Evolutionary conservation across 2,888 invertebrate species (phyloP).

Genomic region (Protophormia terraenovae): DNA sequence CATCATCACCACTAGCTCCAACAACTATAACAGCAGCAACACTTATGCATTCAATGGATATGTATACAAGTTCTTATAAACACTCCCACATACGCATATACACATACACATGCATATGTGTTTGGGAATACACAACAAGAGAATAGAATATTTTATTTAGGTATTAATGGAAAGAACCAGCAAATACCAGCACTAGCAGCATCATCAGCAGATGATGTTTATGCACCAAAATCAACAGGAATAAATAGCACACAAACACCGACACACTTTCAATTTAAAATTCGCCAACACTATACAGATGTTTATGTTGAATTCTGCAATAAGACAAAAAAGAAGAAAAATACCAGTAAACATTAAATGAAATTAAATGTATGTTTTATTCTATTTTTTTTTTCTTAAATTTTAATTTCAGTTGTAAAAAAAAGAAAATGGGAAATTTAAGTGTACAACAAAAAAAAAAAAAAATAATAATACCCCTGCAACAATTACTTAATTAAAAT

Average conservation of each 20-base stretch:
- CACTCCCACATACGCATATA: not conserved
- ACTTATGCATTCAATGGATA: not conserved
- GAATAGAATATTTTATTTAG: slow-evolving; percentile 17
- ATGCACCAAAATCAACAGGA: not conserved
- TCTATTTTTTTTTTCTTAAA: not conserved
- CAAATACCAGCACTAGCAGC: not conserved
- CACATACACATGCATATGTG: not conserved
- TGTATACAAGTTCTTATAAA: not conserved
- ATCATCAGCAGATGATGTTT: not conserved
- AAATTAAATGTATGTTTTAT: not conserved
- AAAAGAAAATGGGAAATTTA: not conserved
- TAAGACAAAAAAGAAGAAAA: not conserved
- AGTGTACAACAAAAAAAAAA: not conserved
- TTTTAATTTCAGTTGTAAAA: not conserved
- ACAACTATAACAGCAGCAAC: not conserved
- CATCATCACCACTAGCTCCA: not conserved
- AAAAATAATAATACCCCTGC: not conserved
- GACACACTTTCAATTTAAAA: slow-evolving; percentile 5
- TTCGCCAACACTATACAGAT: not conserved
- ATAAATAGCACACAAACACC: not conserved
- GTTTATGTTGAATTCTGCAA: slow-evolving; percentile 25
- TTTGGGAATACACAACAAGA: not conserved
- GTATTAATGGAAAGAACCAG: not conserved
- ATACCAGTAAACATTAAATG: slow-evolving; percentile 4
- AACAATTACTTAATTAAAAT: slow-evolving; percentile 6